A percentile compares a stretch with the other conserved stretches of the same genome.
Conservation (phyloP, 1,140 invertebrate species). For the Brachionus angularis region DNA sequence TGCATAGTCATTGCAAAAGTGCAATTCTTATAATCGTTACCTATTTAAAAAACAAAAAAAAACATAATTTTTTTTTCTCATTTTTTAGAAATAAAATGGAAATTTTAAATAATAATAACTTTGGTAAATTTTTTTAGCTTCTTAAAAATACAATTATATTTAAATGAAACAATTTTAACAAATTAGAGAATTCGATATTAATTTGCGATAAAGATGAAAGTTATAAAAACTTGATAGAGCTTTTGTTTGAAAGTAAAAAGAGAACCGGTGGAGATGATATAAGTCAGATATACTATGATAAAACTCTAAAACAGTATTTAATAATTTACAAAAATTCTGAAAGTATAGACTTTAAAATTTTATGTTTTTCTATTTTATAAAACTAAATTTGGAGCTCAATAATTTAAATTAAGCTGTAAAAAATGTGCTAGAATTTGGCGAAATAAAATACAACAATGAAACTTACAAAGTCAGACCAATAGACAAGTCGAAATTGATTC, state of each 20-base stretch:
- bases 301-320: background rate
- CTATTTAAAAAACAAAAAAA: too few species aligned
- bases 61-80: too few species aligned
- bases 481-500: background rate
- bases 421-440: background rate
- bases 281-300: background rate
- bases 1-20: too few species aligned
- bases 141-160: too few species aligned
- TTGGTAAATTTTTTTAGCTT: too few species aligned
- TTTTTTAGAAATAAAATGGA: background rate
- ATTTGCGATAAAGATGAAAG: constrained; percentile 22
- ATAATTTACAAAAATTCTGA: background rate
- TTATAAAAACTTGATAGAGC: background rate
- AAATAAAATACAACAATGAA: background rate
- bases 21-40: too few species aligned
- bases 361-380: background rate
- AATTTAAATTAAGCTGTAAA: background rate
- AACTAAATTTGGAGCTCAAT: background rate
- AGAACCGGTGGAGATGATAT: constrained; percentile 25
- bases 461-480: background rate
- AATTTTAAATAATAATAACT: background rate
- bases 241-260: constrained; percentile 25
- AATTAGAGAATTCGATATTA: too few species aligned
- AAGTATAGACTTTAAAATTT: background rate
- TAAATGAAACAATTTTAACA: too few species aligned